Base-by-base conservation (phyloP, 2,113 vertebrate species). In the Pogonocichla stellata region DNA sequence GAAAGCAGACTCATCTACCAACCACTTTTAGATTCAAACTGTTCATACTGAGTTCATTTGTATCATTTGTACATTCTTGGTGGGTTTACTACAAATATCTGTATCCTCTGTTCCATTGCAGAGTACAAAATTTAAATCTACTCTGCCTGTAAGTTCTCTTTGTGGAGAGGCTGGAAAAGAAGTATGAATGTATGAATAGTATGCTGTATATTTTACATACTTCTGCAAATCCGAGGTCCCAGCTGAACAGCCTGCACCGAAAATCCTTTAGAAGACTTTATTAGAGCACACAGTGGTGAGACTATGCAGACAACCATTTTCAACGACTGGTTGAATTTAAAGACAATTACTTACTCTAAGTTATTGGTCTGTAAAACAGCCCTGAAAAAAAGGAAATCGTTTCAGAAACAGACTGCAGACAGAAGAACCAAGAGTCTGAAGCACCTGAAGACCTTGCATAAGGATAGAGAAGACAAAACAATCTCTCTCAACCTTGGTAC, bases 291-390 rank as follows among this genome's bases (percentile, higher is more conserved):
- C 15, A 80, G 33, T 40, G 71, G 23, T 77, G 45, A 81, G 26
- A 74, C 34, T 86, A 34, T 5, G 36, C 50, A 81, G 77, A 15
- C 42, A 95, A 80, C 16, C 9, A 28, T 47, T 88, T 54, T 36
- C 77, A 87, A 34, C 61, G 50, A 69, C 58, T 87, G 40, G 36
- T 71, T 88, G 43, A 84, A 86, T 80, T 61, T 61, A 80, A 74
- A 47, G n/a, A 87, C 10, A 82, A 85, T 90, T 90, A 58, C 42
- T 54, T 80, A 24, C 69, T 69, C 20, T 75, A 70, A 81, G 51
- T 51, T 84, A 95, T 73, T 82, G 28, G 19, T 51, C 78, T 92
- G 84, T 83, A 88, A 95, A 92, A 96, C 36, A 85, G 45, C 18
- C 8, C 23, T 79, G 82, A 94, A 89, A 81, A 94, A 77, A 60